phyloP scores from a whole-genome alignment of 2,797 vertebrate genomes.

The Strix occidentalis region DNA sequence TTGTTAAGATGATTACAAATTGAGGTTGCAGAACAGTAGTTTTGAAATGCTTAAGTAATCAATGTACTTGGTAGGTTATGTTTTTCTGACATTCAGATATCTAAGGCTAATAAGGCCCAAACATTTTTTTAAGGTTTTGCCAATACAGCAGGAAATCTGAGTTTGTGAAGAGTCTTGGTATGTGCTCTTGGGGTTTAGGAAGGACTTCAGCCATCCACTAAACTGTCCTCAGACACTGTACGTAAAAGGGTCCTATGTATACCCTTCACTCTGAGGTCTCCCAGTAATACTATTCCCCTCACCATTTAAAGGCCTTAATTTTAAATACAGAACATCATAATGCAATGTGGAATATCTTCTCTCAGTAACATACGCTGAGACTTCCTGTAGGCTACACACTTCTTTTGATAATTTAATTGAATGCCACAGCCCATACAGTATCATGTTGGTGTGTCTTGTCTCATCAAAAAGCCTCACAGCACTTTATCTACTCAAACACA shows the following conservation, averaged over 20 bases:
- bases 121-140: neutral
- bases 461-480: neutral
- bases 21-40: neutral
- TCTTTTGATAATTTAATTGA: neutral
- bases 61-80: neutral
- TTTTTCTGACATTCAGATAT: neutral
- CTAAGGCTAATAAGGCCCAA: neutral
- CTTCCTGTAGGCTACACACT: neutral
- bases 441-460: neutral
- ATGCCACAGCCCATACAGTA: neutral
- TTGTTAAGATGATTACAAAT: neutral
- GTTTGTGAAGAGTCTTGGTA: neutral
- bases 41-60: neutral
- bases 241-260: neutral
- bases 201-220: neutral
- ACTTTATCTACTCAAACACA: neutral
- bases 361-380: neutral
- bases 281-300: neutral
- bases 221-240: neutral
- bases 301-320: neutral
- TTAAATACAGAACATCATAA: neutral
- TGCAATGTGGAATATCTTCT: neutral
- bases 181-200: neutral
- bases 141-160: neutral
- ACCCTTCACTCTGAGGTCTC: neutral